A percentile compares a stretch with the other conserved stretches of the same genome.
Evolutionary conservation across 2,113 vertebrate species (phyloP).

Genomic region (Urocitellus parryii): DNA sequence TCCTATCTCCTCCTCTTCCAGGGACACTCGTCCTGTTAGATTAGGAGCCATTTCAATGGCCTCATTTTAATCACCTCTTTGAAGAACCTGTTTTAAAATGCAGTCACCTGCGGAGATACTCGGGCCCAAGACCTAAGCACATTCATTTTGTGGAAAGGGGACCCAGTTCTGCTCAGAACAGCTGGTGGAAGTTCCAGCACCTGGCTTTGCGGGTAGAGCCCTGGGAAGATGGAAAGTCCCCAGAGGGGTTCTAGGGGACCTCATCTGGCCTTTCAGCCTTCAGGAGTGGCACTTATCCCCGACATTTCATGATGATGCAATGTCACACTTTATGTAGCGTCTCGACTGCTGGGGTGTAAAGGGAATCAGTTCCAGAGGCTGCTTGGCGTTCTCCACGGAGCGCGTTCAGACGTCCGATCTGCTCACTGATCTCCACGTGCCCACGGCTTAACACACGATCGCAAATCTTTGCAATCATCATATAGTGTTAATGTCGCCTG

Average conservation of each 20-base stretch:
- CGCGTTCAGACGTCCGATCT: too few relatives aligned
- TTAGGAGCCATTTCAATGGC: neutral
- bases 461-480: neutral
- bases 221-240: neutral
- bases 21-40: neutral
- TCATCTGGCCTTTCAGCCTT: neutral
- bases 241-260: neutral
- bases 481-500: too few relatives aligned
- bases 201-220: neutral
- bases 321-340: neutral
- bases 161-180: neutral
- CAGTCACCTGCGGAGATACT: neutral
- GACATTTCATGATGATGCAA: neutral
- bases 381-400: too few relatives aligned
- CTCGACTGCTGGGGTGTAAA: neutral
- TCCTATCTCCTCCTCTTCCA: neutral
- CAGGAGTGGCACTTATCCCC: too few relatives aligned
- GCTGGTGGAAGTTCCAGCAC: neutral
- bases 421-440: neutral
- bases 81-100: neutral
- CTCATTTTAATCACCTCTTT: neutral
- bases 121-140: neutral
- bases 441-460: neutral
- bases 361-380: neutral
- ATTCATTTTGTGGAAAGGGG: neutral